phyloP scores from a whole-genome alignment of 2,113 vertebrate genomes.

The Pterocles gutturalis region DNA sequence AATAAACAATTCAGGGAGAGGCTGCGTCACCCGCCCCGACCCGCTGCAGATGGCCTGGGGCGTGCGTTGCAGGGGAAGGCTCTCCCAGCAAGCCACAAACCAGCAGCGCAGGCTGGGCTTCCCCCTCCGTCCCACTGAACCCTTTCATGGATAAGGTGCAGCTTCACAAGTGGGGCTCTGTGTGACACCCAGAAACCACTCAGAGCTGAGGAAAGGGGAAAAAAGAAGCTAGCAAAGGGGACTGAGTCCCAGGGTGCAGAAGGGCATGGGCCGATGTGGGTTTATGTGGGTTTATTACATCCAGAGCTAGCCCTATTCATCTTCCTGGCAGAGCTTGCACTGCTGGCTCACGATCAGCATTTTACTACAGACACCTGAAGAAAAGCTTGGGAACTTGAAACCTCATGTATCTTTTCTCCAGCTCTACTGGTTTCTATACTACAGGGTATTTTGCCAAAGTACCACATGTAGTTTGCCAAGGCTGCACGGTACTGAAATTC shows the following conservation, averaged over 20 bases:
- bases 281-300: neutral
- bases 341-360: neutral
- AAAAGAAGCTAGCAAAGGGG: neutral
- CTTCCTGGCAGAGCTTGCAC: neutral
- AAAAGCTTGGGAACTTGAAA: neutral
- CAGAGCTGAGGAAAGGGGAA: neutral
- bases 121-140: neutral
- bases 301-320: neutral
- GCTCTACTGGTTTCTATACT: neutral
- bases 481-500: neutral
- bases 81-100: neutral
- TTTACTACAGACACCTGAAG: neutral
- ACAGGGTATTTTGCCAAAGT: neutral
- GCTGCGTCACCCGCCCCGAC: fast-evolving
- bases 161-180: neutral
- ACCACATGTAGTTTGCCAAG: neutral
- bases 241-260: neutral
- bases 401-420: neutral
- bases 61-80: neutral
- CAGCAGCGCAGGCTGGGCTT: neutral
- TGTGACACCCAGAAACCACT: neutral
- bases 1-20: neutral
- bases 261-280: neutral
- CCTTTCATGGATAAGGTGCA: neutral
- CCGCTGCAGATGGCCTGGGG: fast-evolving